phyloP scores from a whole-genome alignment of 2,113 vertebrate species.

The Peromyscus leucopus region DNA sequence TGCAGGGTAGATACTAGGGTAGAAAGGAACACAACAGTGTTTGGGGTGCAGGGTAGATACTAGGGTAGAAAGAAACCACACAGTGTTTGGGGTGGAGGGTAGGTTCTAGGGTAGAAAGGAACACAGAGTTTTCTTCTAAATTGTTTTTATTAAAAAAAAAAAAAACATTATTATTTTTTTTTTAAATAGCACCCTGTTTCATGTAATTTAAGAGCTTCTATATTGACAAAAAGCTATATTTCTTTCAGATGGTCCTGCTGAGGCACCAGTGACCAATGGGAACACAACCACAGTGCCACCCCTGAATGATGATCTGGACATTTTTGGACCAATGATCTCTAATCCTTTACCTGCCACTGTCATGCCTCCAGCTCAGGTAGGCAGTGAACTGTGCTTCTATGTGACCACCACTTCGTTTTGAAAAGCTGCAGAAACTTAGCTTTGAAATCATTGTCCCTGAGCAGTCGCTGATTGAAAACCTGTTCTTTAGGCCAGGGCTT shows the following conservation, averaged over 20 bases:
- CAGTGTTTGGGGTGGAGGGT: too few relatives aligned
- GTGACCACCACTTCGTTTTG: not conserved
- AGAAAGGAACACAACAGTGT: not conserved
- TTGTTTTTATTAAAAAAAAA: not conserved
- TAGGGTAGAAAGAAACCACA: too few relatives aligned
- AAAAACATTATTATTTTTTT: too few relatives aligned
- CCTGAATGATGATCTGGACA: slow-evolving; percentile 94
- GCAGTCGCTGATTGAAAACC: not conserved
- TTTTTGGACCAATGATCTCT: slow-evolving; percentile 99
- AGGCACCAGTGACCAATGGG: slow-evolving; percentile 88
- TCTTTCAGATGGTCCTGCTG: slow-evolving; percentile 91
- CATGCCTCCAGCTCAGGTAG: slow-evolving; percentile 87
- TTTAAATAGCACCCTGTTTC: not conserved
- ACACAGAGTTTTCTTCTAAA: slow-evolving; percentile 4
- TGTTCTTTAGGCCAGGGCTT: not conserved
- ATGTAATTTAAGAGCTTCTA: slow-evolving; percentile 54
- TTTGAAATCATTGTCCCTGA: slow-evolving; percentile 50
- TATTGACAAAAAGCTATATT: slow-evolving; percentile 20
- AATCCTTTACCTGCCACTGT: slow-evolving; percentile 94
- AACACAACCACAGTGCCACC: slow-evolving; percentile 85
- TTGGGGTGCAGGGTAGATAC: not conserved
- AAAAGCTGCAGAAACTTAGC: slow-evolving; percentile 13
- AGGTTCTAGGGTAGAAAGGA: too few relatives aligned
- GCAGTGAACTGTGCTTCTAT: not conserved
- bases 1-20: not conserved